These are phyloP conservation scores for Drosophila robusta DNA, from an alignment of 2,888 invertebrate species.

Conservation along the genomic window DNA sequence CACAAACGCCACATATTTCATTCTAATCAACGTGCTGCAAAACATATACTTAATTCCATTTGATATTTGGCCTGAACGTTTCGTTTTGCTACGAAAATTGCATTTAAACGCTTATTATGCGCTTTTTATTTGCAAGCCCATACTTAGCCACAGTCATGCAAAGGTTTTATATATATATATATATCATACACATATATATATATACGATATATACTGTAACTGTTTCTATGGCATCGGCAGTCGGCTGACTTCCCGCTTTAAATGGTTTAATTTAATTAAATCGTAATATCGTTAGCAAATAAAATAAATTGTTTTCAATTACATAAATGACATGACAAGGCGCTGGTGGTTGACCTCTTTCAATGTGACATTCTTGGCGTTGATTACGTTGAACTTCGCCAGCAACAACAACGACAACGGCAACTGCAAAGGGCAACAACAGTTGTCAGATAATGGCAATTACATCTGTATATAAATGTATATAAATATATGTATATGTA, in stretches of 20 bases:
- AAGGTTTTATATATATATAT: conserved; percentile 33
- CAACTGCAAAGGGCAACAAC: conserved; percentile 55
- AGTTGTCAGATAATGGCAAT: conserved; percentile 68
- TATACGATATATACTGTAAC: background rate
- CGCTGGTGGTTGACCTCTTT: conserved; percentile 82
- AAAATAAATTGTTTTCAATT: conserved; percentile 78
- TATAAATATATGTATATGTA: background rate
- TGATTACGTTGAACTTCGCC: conserved; percentile 63
- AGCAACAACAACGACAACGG: conserved; percentile 21
- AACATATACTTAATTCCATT: conserved; percentile 77
- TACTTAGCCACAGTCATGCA: conserved; percentile 74
- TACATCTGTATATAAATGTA: conserved; percentile 35
- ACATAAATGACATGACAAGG: conserved; percentile 74
- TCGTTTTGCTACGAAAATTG: conserved; percentile 78
- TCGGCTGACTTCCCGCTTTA: conserved; percentile 55
- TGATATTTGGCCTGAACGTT: conserved; percentile 69
- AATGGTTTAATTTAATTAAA: conserved; percentile 69
- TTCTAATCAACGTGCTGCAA: conserved; percentile 76
- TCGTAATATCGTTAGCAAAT: conserved; percentile 78
- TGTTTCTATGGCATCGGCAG: conserved; percentile 28
- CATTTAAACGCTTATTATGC: conserved; percentile 84
- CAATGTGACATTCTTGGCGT: conserved; percentile 81
- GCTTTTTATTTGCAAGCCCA: conserved; percentile 80
- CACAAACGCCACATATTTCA: conserved; percentile 63
- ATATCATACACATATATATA: background rate